Evolutionary conservation across 2,797 vertebrate genomes (phyloP).

Genomic region (Neoniphon sammara): DNA sequence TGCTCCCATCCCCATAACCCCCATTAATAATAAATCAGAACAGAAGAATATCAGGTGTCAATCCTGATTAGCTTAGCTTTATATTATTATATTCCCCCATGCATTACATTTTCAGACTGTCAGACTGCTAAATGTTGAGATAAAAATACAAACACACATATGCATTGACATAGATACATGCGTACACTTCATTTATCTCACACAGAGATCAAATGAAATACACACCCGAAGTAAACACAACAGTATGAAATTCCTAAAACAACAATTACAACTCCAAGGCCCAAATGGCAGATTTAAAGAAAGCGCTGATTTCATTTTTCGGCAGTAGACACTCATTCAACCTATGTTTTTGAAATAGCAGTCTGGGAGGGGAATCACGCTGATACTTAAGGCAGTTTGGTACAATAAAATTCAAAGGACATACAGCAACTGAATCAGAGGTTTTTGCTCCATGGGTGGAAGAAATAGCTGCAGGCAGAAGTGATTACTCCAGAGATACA

Average conservation of each 20-base stretch:
- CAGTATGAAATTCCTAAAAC: neutral
- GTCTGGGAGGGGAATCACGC: neutral
- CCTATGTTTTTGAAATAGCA: conserved; percentile 7
- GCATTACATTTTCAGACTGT: too few relatives aligned
- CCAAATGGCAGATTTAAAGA: neutral
- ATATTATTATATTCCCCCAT: neutral
- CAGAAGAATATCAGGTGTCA: neutral
- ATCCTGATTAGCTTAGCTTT: neutral
- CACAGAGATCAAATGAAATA: conserved; percentile 5
- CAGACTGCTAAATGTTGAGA: conserved; percentile 17
- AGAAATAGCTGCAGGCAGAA: neutral
- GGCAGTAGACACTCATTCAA: neutral
- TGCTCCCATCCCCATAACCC: neutral
- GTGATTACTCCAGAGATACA: conserved; percentile 13
- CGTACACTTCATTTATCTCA: neutral
- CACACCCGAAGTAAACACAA: conserved; percentile 4
- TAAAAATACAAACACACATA: conserved; percentile 11
- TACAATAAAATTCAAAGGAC: conserved; percentile 2
- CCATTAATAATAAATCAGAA: neutral
- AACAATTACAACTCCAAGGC: neutral
- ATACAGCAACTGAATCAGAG: neutral
- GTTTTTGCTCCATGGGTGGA: too few relatives aligned
- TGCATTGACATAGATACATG: conserved; percentile 17
- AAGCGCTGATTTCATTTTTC: neutral
- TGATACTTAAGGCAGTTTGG: neutral